Conservation (phyloP, 2,888 invertebrate species). For the Tanypteryx hageni region DNA sequence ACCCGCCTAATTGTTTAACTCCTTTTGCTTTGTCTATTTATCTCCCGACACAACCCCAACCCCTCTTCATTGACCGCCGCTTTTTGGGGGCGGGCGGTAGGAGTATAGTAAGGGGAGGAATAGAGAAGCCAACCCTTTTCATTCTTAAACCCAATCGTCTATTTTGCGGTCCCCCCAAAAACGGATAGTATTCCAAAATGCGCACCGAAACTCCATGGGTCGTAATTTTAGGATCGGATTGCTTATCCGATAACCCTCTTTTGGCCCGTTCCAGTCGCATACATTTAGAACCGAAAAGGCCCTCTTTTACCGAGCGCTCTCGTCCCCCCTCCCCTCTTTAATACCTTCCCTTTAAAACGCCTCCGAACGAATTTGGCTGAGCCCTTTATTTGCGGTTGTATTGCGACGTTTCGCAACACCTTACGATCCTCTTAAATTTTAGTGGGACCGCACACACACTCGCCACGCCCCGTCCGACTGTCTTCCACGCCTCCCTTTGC, state of each 20-base stretch:
- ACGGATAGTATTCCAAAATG: neutral
- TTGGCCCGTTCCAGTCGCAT: conserved; percentile 14
- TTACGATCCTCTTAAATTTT: conserved; percentile 20
- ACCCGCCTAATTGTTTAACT: conserved; percentile 28
- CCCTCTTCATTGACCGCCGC: neutral
- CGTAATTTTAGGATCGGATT: conserved; percentile 5
- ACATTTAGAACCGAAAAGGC: neutral
- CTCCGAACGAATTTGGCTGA: neutral
- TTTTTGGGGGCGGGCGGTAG: too few species aligned
- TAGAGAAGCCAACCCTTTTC: neutral
- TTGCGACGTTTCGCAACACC: neutral
- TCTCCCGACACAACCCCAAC: neutral
- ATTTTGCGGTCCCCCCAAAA: neutral
- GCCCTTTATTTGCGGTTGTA: conserved; percentile 21
- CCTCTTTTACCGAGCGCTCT: neutral
- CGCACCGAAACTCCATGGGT: neutral
- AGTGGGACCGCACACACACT: neutral
- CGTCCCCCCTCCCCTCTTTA: neutral
- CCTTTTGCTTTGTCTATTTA: neutral
- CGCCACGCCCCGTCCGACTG: neutral
- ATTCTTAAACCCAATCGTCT: neutral
- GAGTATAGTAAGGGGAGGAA: neutral
- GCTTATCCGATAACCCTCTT: neutral
- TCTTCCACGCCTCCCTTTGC: neutral
- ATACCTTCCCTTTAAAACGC: conserved; percentile 6